Percentiles rank a stretch among this genome's conserved stretches.
Evolutionary conservation across 2,888 invertebrate genomes (phyloP).

Genomic region (Microplitis deprimator): DNA sequence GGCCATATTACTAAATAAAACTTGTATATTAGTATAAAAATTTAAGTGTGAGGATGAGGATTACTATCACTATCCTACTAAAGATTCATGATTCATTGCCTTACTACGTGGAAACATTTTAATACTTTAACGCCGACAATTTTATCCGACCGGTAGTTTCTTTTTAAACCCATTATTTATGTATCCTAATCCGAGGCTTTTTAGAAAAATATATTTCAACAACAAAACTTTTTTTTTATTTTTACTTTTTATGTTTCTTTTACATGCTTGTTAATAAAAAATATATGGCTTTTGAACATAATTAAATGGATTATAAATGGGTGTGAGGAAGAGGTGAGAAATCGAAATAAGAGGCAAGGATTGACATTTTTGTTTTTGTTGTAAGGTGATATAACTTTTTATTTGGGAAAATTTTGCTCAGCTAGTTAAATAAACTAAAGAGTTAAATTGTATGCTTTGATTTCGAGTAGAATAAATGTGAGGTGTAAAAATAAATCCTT

Average conservation of each 20-base stretch:
- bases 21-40: constrained; percentile 18
- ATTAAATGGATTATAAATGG: neutral
- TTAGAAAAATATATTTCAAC: neutral
- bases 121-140: constrained; percentile 17
- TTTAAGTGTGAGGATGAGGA: constrained; percentile 30
- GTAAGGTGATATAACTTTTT: neutral
- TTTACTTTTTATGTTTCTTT: neutral
- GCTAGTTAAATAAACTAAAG: too few species aligned
- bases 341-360: neutral
- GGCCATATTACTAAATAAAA: neutral
- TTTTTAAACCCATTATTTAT: constrained; percentile 1
- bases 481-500: neutral
- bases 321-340: neutral
- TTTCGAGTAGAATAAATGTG: neutral
- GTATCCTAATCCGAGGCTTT: neutral
- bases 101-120: constrained; percentile 34
- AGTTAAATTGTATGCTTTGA: neutral
- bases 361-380: too few species aligned
- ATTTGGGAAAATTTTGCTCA: neutral
- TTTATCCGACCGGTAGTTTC: neutral
- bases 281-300: neutral
- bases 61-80: constrained; percentile 21
- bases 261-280: neutral
- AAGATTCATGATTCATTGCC: constrained; percentile 33
- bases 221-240: neutral